Percentiles rank a stretch among this genome's conserved stretches.
Conservation (phyloP, 1,140 invertebrate genomes). For the Lineus longissimus region DNA sequence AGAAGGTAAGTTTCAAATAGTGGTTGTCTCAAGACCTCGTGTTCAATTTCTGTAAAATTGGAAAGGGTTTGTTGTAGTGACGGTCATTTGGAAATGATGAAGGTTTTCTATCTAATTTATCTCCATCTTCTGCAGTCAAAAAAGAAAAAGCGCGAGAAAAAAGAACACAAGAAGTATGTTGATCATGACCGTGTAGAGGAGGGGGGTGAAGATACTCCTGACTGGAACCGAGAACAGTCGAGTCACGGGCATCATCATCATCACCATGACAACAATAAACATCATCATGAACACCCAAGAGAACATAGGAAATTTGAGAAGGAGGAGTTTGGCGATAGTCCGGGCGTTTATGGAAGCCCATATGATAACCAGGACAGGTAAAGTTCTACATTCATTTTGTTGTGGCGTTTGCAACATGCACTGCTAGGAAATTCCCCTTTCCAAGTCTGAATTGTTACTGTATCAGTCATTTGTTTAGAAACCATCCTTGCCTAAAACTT, state of each 20-base stretch:
- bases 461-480: background rate
- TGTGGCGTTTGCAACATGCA: slow-evolving; percentile 41
- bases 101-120: background rate
- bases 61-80: no score
- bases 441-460: background rate
- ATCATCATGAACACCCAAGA: slow-evolving; percentile 16
- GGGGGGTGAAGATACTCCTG: slow-evolving; percentile 6
- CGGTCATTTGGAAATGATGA: background rate
- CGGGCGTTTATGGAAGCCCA: slow-evolving; percentile 14
- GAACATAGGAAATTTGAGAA: background rate
- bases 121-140: slow-evolving; percentile 14
- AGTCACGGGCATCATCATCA: background rate
- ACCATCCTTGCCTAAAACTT: background rate
- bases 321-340: slow-evolving; percentile 15
- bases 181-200: slow-evolving; percentile 27
- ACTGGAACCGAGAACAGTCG: slow-evolving; percentile 4
- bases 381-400: slow-evolving; percentile 47
- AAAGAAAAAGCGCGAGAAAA: slow-evolving; percentile 26
- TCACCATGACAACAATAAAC: background rate
- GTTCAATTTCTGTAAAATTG: background rate
- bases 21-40: background rate
- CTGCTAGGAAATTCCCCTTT: background rate
- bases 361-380: slow-evolving; percentile 42
- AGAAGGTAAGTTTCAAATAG: background rate
- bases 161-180: slow-evolving; percentile 24